Conservation (phyloP, 2,797 vertebrate species). For the Rhabdomys pumilio region DNA sequence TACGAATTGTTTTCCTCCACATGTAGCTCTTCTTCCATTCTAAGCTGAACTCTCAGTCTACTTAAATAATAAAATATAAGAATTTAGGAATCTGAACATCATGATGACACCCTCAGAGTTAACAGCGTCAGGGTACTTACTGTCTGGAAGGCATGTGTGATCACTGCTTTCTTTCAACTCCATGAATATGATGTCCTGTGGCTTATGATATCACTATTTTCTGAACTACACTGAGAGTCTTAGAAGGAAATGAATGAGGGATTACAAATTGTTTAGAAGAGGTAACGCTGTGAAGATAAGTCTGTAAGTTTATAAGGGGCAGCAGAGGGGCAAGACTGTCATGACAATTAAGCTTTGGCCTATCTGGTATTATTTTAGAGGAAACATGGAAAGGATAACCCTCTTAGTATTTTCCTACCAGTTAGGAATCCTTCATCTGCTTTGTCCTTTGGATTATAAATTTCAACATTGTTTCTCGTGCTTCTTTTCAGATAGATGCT, state of each 20-base stretch:
- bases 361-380: conserved; percentile 43
- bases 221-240: not conserved
- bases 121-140: not conserved
- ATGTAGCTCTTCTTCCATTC: conserved; percentile 31
- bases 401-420: not conserved
- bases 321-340: not conserved
- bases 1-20: not conserved
- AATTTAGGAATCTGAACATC: conserved; percentile 53
- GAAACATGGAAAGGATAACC: not conserved
- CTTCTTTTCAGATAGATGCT: not conserved
- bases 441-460: not conserved
- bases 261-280: conserved; percentile 14
- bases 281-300: not conserved
- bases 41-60: not conserved
- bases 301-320: not conserved
- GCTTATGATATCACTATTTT: not conserved
- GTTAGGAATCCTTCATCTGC: not conserved
- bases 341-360: not conserved
- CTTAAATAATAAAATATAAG: conserved; percentile 35
- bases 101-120: not conserved
- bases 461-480: not conserved
- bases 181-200: not conserved
- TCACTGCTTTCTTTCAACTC: not conserved
- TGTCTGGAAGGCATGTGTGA: not conserved
- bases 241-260: not conserved